Conservation (phyloP, 2,888 invertebrate genomes). For the Synergus umbraculus region DNA sequence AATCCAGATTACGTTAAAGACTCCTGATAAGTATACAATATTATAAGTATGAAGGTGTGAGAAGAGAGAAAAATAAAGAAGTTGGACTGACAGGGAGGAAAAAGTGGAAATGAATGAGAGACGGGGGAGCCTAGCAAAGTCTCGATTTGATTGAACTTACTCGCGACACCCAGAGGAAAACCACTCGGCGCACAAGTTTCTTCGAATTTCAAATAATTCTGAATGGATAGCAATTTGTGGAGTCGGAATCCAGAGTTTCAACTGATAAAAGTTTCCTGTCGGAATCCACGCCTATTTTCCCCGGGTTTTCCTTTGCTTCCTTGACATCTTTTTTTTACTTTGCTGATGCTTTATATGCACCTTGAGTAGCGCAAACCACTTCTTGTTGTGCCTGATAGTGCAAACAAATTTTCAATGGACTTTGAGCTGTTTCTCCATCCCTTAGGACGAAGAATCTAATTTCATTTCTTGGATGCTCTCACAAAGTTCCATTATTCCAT, state of each 20-base stretch:
- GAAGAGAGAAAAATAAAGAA: conserved; percentile 10
- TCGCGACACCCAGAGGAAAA: conserved; percentile 64
- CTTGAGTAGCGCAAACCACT: conserved; percentile 30
- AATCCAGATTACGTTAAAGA: conserved; percentile 41
- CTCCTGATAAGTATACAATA: conserved; percentile 35
- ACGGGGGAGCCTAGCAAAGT: conserved; percentile 62
- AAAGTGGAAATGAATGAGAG: conserved; percentile 43
- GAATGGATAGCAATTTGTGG: conserved; percentile 73
- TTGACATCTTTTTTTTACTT: conserved; percentile 33
- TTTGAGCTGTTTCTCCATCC: neutral
- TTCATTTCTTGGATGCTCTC: neutral
- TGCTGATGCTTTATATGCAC: conserved; percentile 7
- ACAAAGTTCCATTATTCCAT: neutral
- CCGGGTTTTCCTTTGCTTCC: conserved; percentile 6
- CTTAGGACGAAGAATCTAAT: neutral
- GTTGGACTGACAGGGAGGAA: conserved; percentile 29
- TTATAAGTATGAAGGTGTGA: neutral
- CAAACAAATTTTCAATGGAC: conserved; percentile 1
- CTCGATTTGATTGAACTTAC: conserved; percentile 71
- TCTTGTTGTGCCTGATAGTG: conserved; percentile 19
- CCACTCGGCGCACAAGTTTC: conserved; percentile 64
- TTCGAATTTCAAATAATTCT: conserved; percentile 72
- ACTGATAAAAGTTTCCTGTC: conserved; percentile 52
- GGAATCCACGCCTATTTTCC: conserved; percentile 37
- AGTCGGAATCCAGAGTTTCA: conserved; percentile 59